These are phyloP conservation scores for Botia kubotai DNA, from an alignment of 2,797 vertebrate species.

Conservation along the genomic window DNA sequence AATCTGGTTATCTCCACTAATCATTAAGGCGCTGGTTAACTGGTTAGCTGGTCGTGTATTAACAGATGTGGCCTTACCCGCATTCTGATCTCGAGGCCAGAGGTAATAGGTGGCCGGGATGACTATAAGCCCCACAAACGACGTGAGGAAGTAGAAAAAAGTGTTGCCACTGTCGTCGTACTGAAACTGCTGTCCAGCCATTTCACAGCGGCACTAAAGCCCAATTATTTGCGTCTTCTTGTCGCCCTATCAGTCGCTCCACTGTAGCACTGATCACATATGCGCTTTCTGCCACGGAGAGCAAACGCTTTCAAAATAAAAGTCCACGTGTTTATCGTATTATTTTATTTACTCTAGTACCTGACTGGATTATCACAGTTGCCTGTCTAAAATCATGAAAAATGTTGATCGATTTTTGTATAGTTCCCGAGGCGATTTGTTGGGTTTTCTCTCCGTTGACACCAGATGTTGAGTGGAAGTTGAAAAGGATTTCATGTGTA, in stretches of 20 bases:
- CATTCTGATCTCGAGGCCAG: slow-evolving; percentile 97
- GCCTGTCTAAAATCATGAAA: background rate
- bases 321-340: background rate
- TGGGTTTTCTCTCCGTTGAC: background rate
- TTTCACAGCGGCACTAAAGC: slow-evolving; percentile 78
- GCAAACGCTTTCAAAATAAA: slow-evolving; percentile 47
- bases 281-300: background rate
- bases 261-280: slow-evolving; percentile 35
- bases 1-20: background rate
- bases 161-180: slow-evolving; percentile 99
- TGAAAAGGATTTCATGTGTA: background rate
- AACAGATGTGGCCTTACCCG: slow-evolving; percentile 83
- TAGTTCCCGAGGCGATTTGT: background rate
- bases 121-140: slow-evolving; percentile 97
- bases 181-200: slow-evolving; percentile 99
- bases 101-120: slow-evolving; percentile 98
- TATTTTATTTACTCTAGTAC: background rate
- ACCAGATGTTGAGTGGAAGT: background rate
- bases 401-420: background rate
- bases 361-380: background rate
- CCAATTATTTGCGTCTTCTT: slow-evolving; percentile 61
- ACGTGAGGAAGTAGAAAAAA: slow-evolving; percentile 98
- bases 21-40: background rate
- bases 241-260: slow-evolving; percentile 43
- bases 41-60: slow-evolving; percentile 16